These are phyloP conservation scores for Amphiduros pacificus DNA, from an alignment of 2,888 invertebrate genomes.

Conservation along the genomic window DNA sequence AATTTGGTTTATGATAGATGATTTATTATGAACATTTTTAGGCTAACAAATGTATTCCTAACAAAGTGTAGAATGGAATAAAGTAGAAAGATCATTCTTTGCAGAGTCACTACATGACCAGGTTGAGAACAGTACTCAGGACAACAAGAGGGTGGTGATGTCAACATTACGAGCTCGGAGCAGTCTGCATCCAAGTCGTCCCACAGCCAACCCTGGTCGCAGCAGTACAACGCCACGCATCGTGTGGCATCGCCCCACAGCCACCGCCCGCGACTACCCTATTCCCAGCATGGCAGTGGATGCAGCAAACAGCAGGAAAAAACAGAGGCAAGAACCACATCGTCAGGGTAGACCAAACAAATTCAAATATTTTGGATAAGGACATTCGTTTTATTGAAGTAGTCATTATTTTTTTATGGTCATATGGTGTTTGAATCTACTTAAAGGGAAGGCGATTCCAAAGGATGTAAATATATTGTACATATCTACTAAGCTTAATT, in stretches of 20 bases:
- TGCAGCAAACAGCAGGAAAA: background rate
- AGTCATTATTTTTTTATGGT: too few species aligned
- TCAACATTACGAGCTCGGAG: background rate
- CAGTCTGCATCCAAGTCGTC: too few species aligned
- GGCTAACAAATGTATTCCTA: too few species aligned
- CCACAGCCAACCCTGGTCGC: too few species aligned
- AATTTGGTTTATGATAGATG: background rate
- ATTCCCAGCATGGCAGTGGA: background rate
- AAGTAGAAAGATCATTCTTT: too few species aligned
- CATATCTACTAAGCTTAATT: too few species aligned
- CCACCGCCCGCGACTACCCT: background rate
- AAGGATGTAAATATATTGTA: too few species aligned
- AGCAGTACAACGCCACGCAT: background rate
- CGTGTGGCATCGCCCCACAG: background rate
- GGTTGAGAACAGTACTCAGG: background rate
- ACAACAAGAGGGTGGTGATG: background rate
- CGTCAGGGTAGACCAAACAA: background rate
- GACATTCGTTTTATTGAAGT: too few species aligned
- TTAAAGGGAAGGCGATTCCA: too few species aligned
- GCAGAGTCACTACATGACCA: too few species aligned
- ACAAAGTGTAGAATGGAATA: background rate
- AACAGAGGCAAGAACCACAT: background rate
- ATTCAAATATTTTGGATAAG: slow-evolving; percentile 2
- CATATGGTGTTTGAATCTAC: too few species aligned
- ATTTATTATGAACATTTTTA: too few species aligned